A percentile compares a stretch with the other conserved stretches of the same genome.
These are phyloP conservation scores for Thaumetopoea pityocampa DNA, from an alignment of 1,140 invertebrate species.

Conservation along the genomic window DNA sequence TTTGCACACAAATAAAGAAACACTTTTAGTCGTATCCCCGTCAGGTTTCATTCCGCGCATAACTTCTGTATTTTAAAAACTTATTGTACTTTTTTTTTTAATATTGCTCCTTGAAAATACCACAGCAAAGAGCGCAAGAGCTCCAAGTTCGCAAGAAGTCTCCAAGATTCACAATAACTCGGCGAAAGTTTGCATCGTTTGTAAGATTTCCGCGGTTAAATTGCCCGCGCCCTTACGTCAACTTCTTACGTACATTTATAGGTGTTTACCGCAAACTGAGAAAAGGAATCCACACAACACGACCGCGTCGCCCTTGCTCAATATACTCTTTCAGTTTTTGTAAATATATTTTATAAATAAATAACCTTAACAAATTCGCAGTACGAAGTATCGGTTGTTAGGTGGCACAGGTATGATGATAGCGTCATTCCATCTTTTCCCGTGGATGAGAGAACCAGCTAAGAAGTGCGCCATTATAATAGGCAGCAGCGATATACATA, in stretches of 20 bases:
- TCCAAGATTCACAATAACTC: conserved; percentile 21
- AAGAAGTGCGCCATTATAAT: no score
- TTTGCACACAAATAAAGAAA: conserved; percentile 6
- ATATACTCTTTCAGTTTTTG: conserved; percentile 2
- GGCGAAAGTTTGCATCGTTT: conserved; percentile 18
- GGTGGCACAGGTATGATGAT: no score
- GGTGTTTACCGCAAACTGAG: conserved; percentile 6
- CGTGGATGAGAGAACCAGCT: no score
- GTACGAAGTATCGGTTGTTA: no score
- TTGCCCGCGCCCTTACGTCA: conserved; percentile 10
- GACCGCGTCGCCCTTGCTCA: conserved; percentile 4
- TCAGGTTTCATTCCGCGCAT: conserved; percentile 1
- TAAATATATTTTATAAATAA: conserved; percentile 3
- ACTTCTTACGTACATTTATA: conserved; percentile 13
- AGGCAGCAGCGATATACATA: no score
- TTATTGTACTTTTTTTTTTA: conserved; percentile 12
- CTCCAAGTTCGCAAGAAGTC: conserved; percentile 15
- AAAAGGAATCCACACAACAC: conserved; percentile 10
- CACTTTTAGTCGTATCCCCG: not conserved
- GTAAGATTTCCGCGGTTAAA: conserved; percentile 20
- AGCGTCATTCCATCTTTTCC: no score
- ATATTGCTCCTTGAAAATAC: conserved; percentile 16
- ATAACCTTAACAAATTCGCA: no score
- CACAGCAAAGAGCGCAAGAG: conserved; percentile 12
- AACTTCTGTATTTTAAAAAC: conserved; percentile 8